Percentiles rank a stretch among this genome's conserved stretches.
Conservation (phyloP, 1,140 invertebrate species). For the Solenopsis invicta region DNA sequence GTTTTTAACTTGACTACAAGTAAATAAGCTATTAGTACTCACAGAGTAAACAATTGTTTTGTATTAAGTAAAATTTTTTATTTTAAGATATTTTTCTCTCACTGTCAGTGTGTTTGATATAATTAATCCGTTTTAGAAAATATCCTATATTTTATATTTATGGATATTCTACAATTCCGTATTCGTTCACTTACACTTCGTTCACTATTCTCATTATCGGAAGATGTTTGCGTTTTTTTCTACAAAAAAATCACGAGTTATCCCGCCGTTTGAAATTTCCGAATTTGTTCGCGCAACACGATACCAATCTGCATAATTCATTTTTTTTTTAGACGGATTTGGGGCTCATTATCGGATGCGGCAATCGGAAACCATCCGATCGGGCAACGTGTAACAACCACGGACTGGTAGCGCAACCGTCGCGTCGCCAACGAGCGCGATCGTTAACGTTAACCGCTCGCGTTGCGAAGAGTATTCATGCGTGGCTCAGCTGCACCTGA, state of each 20-base stretch:
- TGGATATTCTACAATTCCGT: not conserved
- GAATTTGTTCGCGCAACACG: not conserved
- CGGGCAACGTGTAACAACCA: conserved; percentile 1
- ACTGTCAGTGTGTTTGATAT: no score
- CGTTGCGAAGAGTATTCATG: conserved; percentile 48
- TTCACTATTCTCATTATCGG: not conserved
- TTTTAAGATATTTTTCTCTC: no score
- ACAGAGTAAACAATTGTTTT: no score
- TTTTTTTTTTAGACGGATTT: conserved; percentile 7
- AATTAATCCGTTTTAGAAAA: conserved; percentile 15
- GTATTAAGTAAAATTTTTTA: no score
- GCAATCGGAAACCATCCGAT: conserved; percentile 32
- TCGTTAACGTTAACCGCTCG: conserved; percentile 65
- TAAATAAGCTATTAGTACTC: no score
- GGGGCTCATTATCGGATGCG: conserved; percentile 38
- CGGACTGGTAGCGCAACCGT: not conserved
- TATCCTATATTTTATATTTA: conserved; percentile 8
- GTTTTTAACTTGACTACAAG: no score
- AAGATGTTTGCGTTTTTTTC: not conserved
- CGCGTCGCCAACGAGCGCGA: conserved; percentile 34
- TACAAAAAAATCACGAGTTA: not conserved
- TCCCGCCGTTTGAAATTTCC: not conserved
- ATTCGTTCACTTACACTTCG: not conserved
- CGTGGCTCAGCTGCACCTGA: conserved; percentile 71
- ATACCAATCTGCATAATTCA: conserved; percentile 4